Conservation (phyloP, 2,888 invertebrate species). For the Polydrusus cervinus region DNA sequence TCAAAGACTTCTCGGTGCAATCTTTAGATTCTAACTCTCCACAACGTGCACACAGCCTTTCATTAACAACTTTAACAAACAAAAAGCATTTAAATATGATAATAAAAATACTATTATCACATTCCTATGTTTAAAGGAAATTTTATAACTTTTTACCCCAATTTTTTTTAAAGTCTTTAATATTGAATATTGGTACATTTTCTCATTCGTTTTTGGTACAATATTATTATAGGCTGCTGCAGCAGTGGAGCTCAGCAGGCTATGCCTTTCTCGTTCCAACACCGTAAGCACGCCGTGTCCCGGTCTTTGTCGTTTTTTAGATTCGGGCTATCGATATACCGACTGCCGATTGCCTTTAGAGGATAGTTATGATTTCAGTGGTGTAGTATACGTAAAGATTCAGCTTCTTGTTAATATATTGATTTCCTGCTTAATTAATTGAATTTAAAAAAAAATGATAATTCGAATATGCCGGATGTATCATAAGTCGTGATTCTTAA, state of each 20-base stretch:
- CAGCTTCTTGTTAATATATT: constrained; percentile 2
- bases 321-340: constrained; percentile 52
- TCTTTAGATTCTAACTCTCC: too few relatives aligned
- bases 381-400: constrained; percentile 29
- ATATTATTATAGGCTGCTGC: too few relatives aligned
- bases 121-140: too few relatives aligned
- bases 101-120: too few relatives aligned
- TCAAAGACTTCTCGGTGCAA: too few relatives aligned
- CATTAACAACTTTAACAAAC: too few relatives aligned
- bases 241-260: constrained; percentile 39
- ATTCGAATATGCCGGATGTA: constrained; percentile 9
- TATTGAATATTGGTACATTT: too few relatives aligned
- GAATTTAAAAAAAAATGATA: background rate
- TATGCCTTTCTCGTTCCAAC: constrained; percentile 55
- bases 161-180: too few relatives aligned
- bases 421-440: background rate
- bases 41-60: too few relatives aligned
- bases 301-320: constrained; percentile 52
- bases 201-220: too few relatives aligned
- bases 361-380: constrained; percentile 44
- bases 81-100: too few relatives aligned
- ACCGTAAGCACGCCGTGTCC: constrained; percentile 24
- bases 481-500: background rate
- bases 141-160: too few relatives aligned
- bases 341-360: constrained; percentile 45